Conservation (phyloP, 1,140 invertebrate species). For the Cardiocondyla obscurior region DNA sequence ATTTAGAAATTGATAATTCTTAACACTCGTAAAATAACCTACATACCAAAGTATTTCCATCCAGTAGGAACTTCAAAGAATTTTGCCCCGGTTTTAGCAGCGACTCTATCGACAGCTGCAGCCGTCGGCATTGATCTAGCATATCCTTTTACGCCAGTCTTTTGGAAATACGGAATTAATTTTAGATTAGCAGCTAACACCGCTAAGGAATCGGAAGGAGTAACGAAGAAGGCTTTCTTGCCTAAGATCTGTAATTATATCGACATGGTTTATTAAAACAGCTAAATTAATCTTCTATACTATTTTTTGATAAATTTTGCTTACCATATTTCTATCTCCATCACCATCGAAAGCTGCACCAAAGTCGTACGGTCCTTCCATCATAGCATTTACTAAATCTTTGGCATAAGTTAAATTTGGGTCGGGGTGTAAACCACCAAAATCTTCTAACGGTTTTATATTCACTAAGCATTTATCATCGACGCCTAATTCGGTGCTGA, state of each 20-base stretch:
- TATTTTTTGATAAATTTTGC: slow-evolving; percentile 77
- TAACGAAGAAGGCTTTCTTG: slow-evolving; percentile 98
- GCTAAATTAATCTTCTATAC: slow-evolving; percentile 1
- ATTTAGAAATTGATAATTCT: neutral
- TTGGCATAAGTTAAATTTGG: slow-evolving; percentile 98
- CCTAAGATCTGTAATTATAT: slow-evolving; percentile 92
- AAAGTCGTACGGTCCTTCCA: slow-evolving; percentile 93
- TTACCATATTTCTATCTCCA: slow-evolving; percentile 87
- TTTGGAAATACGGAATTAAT: slow-evolving; percentile 97
- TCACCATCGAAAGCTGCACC: slow-evolving; percentile 99
- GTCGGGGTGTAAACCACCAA: slow-evolving; percentile 98
- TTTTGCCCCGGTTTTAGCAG: slow-evolving; percentile 88
- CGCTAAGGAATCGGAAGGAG: slow-evolving; percentile 98
- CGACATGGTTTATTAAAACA: slow-evolving; percentile 4
- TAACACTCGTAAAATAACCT: neutral
- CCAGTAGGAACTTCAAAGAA: slow-evolving; percentile 98
- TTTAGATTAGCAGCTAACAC: slow-evolving; percentile 96
- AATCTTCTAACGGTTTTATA: slow-evolving; percentile 93
- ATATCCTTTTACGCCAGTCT: slow-evolving; percentile 94
- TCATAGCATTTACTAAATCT: slow-evolving; percentile 92
- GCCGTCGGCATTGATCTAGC: slow-evolving; percentile 99
- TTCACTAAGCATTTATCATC: slow-evolving; percentile 88
- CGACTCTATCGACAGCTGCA: slow-evolving; percentile 97
- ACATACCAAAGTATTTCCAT: slow-evolving; percentile 92
- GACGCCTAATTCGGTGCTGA: slow-evolving; percentile 93